These are phyloP conservation scores for Polyommatus icarus DNA, from an alignment of 2,888 invertebrate species.

Conservation along the genomic window DNA sequence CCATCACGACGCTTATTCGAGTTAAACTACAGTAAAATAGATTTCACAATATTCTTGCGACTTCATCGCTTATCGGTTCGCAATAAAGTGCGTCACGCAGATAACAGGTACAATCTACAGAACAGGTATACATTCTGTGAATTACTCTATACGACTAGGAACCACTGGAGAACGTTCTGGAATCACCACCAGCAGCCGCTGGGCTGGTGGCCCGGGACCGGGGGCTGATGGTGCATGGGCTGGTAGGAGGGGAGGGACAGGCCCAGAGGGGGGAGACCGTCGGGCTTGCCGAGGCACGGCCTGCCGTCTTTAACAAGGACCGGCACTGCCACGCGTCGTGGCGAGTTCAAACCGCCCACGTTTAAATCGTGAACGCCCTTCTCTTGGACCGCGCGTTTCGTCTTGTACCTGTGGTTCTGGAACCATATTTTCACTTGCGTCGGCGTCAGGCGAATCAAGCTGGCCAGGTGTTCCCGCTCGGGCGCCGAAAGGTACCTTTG, in stretches of 20 bases:
- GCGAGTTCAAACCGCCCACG: slow-evolving; percentile 87
- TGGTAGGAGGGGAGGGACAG: slow-evolving; percentile 76
- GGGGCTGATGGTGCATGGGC: slow-evolving; percentile 69
- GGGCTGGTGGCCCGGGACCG: slow-evolving; percentile 64
- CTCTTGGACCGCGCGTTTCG: slow-evolving; percentile 98
- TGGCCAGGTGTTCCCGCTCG: slow-evolving; percentile 97
- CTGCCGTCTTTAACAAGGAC: slow-evolving; percentile 97
- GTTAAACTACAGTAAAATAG: slow-evolving; percentile 14
- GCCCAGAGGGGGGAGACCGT: slow-evolving; percentile 74
- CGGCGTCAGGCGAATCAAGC: slow-evolving; percentile 95
- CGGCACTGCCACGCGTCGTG: slow-evolving; percentile 95
- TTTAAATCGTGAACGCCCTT: slow-evolving; percentile 87
- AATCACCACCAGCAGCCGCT: slow-evolving; percentile 80
- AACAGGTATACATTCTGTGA: slow-evolving; percentile 36
- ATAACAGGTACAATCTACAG: slow-evolving; percentile 43
- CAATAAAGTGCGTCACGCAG: slow-evolving; percentile 45
- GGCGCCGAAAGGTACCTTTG: slow-evolving; percentile 98
- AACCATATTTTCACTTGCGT: slow-evolving; percentile 99
- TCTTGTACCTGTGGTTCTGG: slow-evolving; percentile 99
- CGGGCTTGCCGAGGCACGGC: slow-evolving; percentile 86
- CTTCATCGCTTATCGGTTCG: slow-evolving; percentile 44
- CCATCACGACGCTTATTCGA: slow-evolving; percentile 36
- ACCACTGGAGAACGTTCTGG: slow-evolving; percentile 32
- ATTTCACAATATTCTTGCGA: slow-evolving; percentile 38
- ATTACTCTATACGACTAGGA: slow-evolving; percentile 33